Evolutionary conservation across 2,113 vertebrate species (phyloP), one percentile per base, ranked within the genome.

Genomic region (Holacanthus passer): DNA sequence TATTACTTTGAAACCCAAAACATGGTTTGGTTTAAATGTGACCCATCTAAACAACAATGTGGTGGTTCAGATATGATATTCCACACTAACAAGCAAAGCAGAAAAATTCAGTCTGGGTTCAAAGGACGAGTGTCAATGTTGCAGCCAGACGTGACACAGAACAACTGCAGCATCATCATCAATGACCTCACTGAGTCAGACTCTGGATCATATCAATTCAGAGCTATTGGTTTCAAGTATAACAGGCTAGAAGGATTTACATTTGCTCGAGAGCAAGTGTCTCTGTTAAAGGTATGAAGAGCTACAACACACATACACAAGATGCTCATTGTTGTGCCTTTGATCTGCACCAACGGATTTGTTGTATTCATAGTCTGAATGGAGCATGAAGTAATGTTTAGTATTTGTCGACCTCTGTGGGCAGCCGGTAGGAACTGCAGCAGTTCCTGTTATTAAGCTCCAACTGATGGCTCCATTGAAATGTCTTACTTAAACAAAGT

Each of bases 11-110:
- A 0, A 7, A 2, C 71, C 8, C 2, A 13, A 35, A 5, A 27
- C 58, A 4, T 89, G 1, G 24, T 86, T 41, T 94, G 93, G 93
- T 90, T 3, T 53, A 92, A 90, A 89, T 92, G 88, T 67, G 63
- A 81, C 1, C 0, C 0, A 41, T 24, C 0, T 1, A 6, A 45
- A 31, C 1, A 0, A 27, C 60, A 0, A 24, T 73, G 62, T 67
- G 4, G 0, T 4, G 20, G 52, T 16, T 43, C 35, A 60, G 62
- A 73, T 2, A 5, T 50, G 1, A 77, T 83, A 58, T 72, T 83
- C 31, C 24, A 4, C 35, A 12, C 6, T 9, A 73, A 9, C 19
- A 52, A 58, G 0, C 6, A 22, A 7, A 22, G 10, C 2, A 16
- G 0, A 11, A 27, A 41, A 14, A 0, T 47, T 47, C 27, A 80